Evolutionary conservation across 1,140 invertebrate genomes (phyloP), one percentile per base, ranked within the genome.

Genomic region (Adelges cooleyi): DNA sequence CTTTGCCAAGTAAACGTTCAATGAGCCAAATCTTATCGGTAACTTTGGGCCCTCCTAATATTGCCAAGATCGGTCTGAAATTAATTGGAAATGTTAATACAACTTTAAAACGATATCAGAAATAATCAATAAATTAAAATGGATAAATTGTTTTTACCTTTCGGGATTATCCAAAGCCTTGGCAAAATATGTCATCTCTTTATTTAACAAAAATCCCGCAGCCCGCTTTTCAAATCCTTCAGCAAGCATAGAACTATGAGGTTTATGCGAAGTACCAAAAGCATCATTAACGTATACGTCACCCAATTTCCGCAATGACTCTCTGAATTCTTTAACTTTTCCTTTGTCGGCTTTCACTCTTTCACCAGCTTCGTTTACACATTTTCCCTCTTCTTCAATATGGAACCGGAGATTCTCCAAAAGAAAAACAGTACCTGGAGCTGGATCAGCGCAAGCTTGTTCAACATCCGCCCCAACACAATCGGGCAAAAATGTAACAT

Each of bases 231-330:
- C 84, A 72, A 91, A 92, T 42, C 90, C 84, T 76, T 93, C 88
- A 36, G 89, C 89, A 81, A 92, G 81, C 89, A 92, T 92, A 1
- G 88, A 90, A 71, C 88, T 95, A 75, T 99, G 97, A 36, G 95
- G 95, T 73, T 97, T 82, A 78, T 99, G 97, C 6, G 96, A 96
- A 25, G 97, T 99, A 73, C 97, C 97, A 79, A 99, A 99, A 17
- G 97, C 97, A 84, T 99, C 97, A 78, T 99, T 99, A 0, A 99
- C 87, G 76, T 98, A 99, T 25, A 99, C 81, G 80, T 99, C 96
- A 11, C 94, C 97, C 18, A 98, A 79, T 73, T 94, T 94, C n/a
- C 93, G 84, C 15, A 99, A 76, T 52, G 92, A 95, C 46, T 82
- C 82, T 68, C 93, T 81, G 78, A 99, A 99, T 68, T 80, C 81